Percentiles rank a stretch among this genome's conserved stretches.
These are phyloP conservation scores for Balaeniceps rex DNA, from an alignment of 2,113 vertebrate genomes.

Conservation along the genomic window DNA sequence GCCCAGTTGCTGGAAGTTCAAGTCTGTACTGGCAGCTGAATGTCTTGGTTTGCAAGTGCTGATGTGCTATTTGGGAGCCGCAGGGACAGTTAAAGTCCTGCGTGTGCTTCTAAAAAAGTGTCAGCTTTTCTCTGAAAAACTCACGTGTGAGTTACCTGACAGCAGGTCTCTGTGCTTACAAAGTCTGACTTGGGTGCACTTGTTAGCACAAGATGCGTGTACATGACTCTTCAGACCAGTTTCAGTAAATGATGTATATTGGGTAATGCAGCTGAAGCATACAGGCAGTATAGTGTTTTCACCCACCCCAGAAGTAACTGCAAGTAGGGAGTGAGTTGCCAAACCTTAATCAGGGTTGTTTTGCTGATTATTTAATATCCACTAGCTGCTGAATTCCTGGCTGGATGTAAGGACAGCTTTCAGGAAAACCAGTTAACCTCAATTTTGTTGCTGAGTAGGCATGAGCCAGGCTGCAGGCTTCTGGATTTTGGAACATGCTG, in stretches of 20 bases:
- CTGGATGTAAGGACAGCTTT: not conserved
- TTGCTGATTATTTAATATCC: not conserved
- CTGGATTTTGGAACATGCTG: not conserved
- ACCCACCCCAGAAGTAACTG: not conserved
- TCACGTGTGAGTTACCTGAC: not conserved
- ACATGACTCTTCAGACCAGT: not conserved
- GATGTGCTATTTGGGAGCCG: not conserved
- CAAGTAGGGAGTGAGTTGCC: not conserved
- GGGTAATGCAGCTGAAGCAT: not conserved
- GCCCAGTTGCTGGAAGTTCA: not conserved
- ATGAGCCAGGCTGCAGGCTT: not conserved
- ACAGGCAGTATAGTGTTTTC: not conserved
- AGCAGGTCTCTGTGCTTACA: not conserved
- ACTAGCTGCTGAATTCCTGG: not conserved
- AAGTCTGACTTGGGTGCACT: not conserved
- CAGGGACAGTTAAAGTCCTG: not conserved
- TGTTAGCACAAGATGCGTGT: rapidly evolving
- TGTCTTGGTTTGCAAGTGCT: not conserved
- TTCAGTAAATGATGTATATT: not conserved
- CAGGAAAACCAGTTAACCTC: not conserved
- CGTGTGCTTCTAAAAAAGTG: not conserved
- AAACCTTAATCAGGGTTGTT: not conserved
- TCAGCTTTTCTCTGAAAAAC: not conserved
- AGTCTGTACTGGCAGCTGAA: not conserved
- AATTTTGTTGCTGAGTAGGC: not conserved